These are phyloP conservation scores for Perca fluviatilis DNA, from an alignment of 2,113 vertebrate species.

Conservation along the genomic window DNA sequence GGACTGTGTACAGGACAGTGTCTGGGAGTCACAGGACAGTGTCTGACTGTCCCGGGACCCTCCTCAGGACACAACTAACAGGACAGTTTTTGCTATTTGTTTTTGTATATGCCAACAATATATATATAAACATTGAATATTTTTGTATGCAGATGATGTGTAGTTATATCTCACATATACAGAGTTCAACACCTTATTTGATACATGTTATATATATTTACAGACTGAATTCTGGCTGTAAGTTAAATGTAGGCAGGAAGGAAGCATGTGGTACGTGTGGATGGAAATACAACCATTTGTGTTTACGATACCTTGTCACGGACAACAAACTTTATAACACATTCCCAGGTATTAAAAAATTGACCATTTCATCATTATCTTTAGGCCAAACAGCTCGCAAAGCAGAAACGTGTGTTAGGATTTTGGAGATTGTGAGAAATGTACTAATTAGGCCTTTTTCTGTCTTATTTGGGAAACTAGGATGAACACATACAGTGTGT, in stretches of 20 bases:
- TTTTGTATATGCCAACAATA: no score
- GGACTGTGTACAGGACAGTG: no score
- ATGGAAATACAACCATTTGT: not conserved
- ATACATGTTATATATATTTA: not conserved
- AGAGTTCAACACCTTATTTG: not conserved
- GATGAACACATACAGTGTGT: no score
- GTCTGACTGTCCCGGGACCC: no score
- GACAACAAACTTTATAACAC: not conserved
- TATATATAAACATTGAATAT: no score
- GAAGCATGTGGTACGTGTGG: not conserved
- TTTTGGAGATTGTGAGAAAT: not conserved
- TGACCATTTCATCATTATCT: not conserved
- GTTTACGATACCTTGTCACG: not conserved
- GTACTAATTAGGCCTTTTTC: not conserved
- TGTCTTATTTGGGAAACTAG: no score
- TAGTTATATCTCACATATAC: not conserved
- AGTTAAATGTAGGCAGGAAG: not conserved
- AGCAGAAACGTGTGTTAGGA: not conserved
- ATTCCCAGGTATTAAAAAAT: not conserved
- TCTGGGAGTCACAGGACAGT: no score
- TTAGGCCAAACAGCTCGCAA: not conserved
- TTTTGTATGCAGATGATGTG: no score
- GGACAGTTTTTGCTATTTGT: no score
- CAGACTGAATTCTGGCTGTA: not conserved
- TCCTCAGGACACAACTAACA: no score